Evolutionary conservation across 2,113 vertebrate genomes (phyloP).

Genomic region (Hippoglossus stenolepis): DNA sequence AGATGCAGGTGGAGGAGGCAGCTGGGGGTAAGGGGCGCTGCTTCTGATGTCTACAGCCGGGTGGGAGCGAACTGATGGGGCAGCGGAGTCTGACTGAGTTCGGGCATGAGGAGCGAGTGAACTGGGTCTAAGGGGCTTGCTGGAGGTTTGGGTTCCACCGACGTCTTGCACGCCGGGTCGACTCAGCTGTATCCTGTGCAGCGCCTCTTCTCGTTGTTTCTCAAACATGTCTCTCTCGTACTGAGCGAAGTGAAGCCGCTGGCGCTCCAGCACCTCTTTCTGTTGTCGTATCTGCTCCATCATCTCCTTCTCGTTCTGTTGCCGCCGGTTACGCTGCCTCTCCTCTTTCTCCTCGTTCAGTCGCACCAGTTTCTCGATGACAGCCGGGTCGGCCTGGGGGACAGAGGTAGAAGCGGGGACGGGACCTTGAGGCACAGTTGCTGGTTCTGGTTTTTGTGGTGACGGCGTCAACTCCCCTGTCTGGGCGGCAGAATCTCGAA

Average conservation of each 20-base stretch:
- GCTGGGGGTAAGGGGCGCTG: conserved; percentile 63
- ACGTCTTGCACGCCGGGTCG: conserved; percentile 64
- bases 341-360: conserved; percentile 92
- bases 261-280: conserved; percentile 89
- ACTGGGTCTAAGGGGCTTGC: conserved; percentile 70
- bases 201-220: conserved; percentile 82
- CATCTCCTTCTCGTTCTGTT: conserved; percentile 93
- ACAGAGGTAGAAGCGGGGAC: conserved; percentile 21
- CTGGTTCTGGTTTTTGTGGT: conserved; percentile 22
- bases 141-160: conserved; percentile 54
- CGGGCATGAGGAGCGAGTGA: conserved; percentile 65
- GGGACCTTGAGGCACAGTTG: neutral
- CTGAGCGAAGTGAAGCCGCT: conserved; percentile 86
- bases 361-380: conserved; percentile 89
- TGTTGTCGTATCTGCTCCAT: conserved; percentile 97
- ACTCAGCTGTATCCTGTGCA: conserved; percentile 84
- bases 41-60: conserved; percentile 7
- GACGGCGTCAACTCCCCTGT: conserved; percentile 40
- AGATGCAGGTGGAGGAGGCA: conserved; percentile 68
- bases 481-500: conserved; percentile 65
- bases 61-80: conserved; percentile 24
- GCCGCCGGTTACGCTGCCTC: conserved; percentile 89
- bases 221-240: conserved; percentile 82
- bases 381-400: conserved; percentile 48
- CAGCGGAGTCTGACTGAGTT: conserved; percentile 71